Base-by-base conservation (phyloP, 2,888 invertebrate genomes). In the Aspidiotus destructor region DNA sequence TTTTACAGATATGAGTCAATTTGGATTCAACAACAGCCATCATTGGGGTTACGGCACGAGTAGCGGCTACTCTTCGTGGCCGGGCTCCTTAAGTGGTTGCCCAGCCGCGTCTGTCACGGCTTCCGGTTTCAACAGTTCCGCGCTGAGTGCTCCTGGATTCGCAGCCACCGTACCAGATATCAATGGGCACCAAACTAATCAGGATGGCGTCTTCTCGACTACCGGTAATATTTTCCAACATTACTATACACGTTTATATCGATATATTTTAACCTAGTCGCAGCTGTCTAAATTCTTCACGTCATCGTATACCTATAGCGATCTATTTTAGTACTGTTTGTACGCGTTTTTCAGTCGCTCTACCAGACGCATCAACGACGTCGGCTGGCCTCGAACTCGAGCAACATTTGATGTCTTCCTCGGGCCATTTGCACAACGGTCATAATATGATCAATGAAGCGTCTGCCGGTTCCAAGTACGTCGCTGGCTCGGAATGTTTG, bases 11-110 rank as follows among this genome's bases (percentile, higher is more conserved):
- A 89, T 91, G 89, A 85, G 89, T 73, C 89, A 89, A 78, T 90
- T 91, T 76, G 88, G 89, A 58, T 79, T 89, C 76, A 87, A 89
- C 77, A 86, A 88, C 74, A 86, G 70, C 57, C 91, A 92, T 78
- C 89, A 89, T 76, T 92, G 92, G 92, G 90, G 92, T 72, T 91
- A 91, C 77, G 86, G 91, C 55, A 85, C 89, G 60, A 87, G 91
- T 41, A 87, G 88, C 69, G 90, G 89, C 13, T 92, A 92, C 78
- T 89, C 91, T 0, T 89, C 91, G 13, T 92, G 92, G 83, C 85
- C 74, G 83, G 84, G 73, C 76, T 85, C 89, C 87, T 17, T 90
- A 87, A 76, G 87, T 86, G 58, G 88, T 87, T 68, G 88, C 76
- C 28, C 28, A 28, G 74, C 77, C 75, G 74, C 77, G 76, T 71